These are phyloP conservation scores for Colaptes auratus DNA, from an alignment of 2,113 vertebrate species.

Conservation along the genomic window DNA sequence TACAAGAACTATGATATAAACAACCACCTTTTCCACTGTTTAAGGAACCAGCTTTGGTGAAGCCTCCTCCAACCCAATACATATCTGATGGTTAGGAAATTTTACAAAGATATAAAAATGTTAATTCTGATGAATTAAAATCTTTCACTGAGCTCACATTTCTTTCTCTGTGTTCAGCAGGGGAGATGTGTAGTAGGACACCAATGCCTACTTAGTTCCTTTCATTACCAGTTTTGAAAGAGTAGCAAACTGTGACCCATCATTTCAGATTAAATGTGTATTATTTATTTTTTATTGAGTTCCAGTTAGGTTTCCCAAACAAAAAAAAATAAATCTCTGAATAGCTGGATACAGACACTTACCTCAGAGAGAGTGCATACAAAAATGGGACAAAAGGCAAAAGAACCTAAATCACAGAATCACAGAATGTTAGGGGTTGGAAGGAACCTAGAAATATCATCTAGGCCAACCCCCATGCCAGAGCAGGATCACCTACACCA, in stretches of 20 bases:
- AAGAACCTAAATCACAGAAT: not conserved
- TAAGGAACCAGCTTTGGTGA: not conserved
- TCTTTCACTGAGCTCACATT: not conserved
- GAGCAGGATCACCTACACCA: too few relatives aligned
- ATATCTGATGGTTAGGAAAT: not conserved
- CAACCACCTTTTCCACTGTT: not conserved
- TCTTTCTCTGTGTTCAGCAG: not conserved
- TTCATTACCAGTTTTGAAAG: not conserved
- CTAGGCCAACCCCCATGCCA: too few relatives aligned
- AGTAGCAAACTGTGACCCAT: accelerated
- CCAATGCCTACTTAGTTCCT: not conserved
- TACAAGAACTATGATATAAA: not conserved
- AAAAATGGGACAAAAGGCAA: not conserved
- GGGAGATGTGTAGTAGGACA: not conserved
- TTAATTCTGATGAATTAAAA: not conserved
- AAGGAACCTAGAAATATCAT: too few relatives aligned
- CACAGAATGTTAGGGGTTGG: too few relatives aligned
- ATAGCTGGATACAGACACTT: not conserved
- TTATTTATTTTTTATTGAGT: not conserved
- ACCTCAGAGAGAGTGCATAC: not conserved
- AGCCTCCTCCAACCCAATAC: not conserved
- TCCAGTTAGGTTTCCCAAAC: not conserved
- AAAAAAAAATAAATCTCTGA: not conserved
- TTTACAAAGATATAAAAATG: not conserved
- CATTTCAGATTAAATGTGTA: not conserved